Evolutionary conservation across 2,113 vertebrate genomes (phyloP).

Genomic region (Catagonus wagneri): DNA sequence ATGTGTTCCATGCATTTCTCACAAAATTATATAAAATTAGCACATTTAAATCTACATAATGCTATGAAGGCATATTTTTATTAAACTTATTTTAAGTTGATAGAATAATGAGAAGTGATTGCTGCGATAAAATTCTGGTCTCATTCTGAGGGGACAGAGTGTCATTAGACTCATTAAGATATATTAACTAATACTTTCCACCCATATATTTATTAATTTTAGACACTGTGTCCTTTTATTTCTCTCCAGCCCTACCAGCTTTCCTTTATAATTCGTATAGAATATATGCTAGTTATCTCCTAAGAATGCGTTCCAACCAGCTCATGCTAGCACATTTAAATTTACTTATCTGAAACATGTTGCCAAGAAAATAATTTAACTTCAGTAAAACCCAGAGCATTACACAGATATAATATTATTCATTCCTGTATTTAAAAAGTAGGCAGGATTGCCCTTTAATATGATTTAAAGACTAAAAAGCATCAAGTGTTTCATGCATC

Average conservation of each 20-base stretch:
- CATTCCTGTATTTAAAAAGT: constrained; percentile 42
- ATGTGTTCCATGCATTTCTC: constrained; percentile 8
- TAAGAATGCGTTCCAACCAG: neutral
- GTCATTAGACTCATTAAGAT: constrained; percentile 39
- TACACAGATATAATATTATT: constrained; percentile 24
- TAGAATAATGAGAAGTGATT: constrained; percentile 24
- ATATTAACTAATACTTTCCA: constrained; percentile 24
- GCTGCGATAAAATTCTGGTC: constrained; percentile 35
- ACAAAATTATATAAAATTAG: constrained; percentile 52
- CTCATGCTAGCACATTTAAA: constrained; percentile 4
- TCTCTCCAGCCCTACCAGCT: neutral
- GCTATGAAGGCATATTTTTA: constrained; percentile 35
- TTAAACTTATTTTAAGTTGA: constrained; percentile 26
- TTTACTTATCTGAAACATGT: constrained; percentile 31
- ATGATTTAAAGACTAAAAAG: neutral
- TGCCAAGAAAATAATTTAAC: constrained; percentile 55
- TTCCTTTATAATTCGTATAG: constrained; percentile 30
- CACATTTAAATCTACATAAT: constrained; percentile 39
- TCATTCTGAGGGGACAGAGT: neutral
- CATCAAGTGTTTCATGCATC: neutral
- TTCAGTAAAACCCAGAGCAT: constrained; percentile 48
- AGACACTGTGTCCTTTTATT: neutral
- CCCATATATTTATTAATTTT: constrained; percentile 17
- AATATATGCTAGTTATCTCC: neutral
- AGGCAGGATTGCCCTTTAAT: constrained; percentile 5